Percentiles rank a stretch among this genome's conserved stretches.
These are phyloP conservation scores for Drosophila villosipedis DNA, from an alignment of 2,888 invertebrate genomes.

Conservation along the genomic window DNA sequence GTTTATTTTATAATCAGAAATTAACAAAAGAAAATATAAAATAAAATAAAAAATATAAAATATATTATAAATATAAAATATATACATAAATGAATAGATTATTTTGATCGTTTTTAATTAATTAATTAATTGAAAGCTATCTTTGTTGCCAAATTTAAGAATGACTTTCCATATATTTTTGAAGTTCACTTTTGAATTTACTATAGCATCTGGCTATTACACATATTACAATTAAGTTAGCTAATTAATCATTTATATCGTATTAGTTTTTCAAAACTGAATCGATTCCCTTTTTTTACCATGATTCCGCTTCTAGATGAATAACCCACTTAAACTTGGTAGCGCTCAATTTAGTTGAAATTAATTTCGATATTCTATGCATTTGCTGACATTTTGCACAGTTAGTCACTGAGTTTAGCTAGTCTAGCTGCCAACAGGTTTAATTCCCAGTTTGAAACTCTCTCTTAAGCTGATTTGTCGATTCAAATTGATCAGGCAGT, in stretches of 20 bases:
- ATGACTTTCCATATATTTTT: not conserved
- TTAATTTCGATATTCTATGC: not conserved
- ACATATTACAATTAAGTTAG: not conserved
- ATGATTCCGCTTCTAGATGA: too few species aligned
- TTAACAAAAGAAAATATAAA: not conserved
- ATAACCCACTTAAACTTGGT: not conserved
- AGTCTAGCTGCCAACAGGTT: not conserved
- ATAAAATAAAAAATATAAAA: too few species aligned
- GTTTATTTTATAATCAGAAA: not conserved
- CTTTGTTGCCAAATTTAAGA: not conserved
- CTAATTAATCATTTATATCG: not conserved
- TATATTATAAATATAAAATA: not conserved
- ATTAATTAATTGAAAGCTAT: too few species aligned
- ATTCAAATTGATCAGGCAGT: not conserved
- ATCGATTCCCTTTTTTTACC: too few species aligned
- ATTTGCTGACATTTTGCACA: not conserved
- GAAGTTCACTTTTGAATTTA: not conserved
- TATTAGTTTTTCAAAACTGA: too few species aligned
- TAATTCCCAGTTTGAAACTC: not conserved
- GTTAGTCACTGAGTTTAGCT: not conserved
- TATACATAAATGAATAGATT: not conserved
- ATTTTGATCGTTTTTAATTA: not conserved
- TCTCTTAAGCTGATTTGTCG: not conserved
- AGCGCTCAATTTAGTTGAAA: not conserved
- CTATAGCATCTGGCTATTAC: not conserved